Evolutionary conservation across 2,113 vertebrate species (phyloP).

Genomic region (Nothocercus nigrocapillus): DNA sequence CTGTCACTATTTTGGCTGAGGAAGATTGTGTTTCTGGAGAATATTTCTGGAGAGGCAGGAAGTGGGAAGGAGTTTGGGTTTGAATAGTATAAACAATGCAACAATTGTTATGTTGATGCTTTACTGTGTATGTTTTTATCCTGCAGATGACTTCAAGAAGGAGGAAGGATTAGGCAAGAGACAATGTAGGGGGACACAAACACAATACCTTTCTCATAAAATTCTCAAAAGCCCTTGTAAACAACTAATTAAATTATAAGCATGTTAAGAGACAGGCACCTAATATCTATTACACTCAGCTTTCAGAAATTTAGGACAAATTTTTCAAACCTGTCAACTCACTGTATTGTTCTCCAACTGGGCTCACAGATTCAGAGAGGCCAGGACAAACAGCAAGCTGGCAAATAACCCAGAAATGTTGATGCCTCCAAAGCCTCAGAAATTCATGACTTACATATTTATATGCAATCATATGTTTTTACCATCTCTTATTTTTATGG

Average conservation of each 20-base stretch:
- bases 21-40: not conserved
- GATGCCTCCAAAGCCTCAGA: not conserved
- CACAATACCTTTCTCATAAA: constrained; percentile 16
- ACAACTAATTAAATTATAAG: not conserved
- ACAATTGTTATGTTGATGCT: constrained; percentile 53
- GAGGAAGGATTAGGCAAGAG: constrained; percentile 31
- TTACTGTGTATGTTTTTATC: constrained; percentile 31
- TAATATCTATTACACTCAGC: not conserved
- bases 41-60: not conserved
- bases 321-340: not conserved
- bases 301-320: not conserved
- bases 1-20: not conserved
- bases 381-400: not conserved
- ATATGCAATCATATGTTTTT: not conserved
- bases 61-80: constrained; percentile 1
- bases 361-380: not conserved
- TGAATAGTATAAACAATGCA: not conserved
- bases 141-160: constrained; percentile 19
- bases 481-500: constrained; percentile 2
- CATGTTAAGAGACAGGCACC: not conserved
- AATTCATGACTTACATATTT: not conserved
- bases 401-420: not conserved
- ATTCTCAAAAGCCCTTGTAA: not conserved
- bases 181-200: not conserved
- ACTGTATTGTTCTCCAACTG: not conserved